Evolutionary conservation across 1,140 invertebrate species (phyloP).

Genomic region (Eufriesea mexicana): DNA sequence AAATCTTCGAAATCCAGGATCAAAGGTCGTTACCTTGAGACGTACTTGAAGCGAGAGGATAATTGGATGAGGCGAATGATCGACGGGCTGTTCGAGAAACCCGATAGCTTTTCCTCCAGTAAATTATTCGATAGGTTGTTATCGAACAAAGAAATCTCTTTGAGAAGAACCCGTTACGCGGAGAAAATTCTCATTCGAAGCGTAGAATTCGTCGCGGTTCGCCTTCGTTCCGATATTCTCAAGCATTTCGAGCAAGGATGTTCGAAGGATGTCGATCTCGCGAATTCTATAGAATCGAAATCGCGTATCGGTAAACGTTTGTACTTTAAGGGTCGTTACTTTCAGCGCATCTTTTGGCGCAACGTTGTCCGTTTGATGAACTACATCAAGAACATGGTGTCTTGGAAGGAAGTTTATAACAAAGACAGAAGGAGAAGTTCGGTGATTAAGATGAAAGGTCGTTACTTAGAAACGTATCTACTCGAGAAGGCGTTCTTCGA

Average conservation of each 20-base stretch:
- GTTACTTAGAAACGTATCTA: constrained; percentile 62
- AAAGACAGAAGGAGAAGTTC: neutral
- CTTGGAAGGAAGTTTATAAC: no score
- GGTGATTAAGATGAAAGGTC: constrained; percentile 45
- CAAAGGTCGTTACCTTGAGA: constrained; percentile 36
- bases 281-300: neutral
- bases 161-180: constrained; percentile 35
- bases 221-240: neutral
- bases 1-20: constrained; percentile 20
- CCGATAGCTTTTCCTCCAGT: neutral
- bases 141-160: neutral
- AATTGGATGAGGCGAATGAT: constrained; percentile 35
- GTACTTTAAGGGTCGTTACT: constrained; percentile 48
- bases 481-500: neutral
- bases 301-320: constrained; percentile 4
- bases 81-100: constrained; percentile 18
- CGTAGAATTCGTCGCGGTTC: constrained; percentile 9
- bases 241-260: neutral
- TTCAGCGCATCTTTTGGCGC: constrained; percentile 36
- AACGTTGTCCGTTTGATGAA: constrained; percentile 30
- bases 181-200: constrained; percentile 41
- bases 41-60: constrained; percentile 45
- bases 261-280: neutral
- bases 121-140: neutral
- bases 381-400: neutral